Evolutionary conservation across 2,888 invertebrate genomes (phyloP).

Genomic region (Sarcophaga caerulescens): DNA sequence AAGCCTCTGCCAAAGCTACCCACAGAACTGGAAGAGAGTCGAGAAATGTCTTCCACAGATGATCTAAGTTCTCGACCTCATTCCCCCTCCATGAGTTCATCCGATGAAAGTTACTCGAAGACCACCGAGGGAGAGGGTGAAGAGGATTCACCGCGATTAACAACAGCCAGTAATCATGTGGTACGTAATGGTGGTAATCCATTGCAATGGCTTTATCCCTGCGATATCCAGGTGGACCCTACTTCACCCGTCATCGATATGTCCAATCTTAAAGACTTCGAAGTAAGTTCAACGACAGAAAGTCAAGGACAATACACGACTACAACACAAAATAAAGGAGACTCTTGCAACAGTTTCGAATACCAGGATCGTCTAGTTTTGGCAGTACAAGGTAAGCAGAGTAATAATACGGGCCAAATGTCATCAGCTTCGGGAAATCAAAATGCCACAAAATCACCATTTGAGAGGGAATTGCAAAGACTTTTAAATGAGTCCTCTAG

Average conservation of each 20-base stretch:
- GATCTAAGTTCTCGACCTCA: conserved; percentile 91
- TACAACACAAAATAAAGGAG: conserved; percentile 84
- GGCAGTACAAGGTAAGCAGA: conserved; percentile 71
- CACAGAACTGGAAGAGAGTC: conserved; percentile 80
- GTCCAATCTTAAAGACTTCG: conserved; percentile 80
- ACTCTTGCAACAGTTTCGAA: conserved; percentile 86
- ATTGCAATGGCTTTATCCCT: conserved; percentile 84
- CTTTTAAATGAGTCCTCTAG: conserved; percentile 85
- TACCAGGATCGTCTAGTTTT: conserved; percentile 81
- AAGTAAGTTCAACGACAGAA: conserved; percentile 81
- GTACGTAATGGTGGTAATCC: conserved; percentile 79
- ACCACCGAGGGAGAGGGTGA: conserved; percentile 87
- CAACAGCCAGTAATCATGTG: conserved; percentile 72
- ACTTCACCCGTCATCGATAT: conserved; percentile 79
- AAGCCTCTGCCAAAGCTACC: conserved; percentile 84
- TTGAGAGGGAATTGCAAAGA: conserved; percentile 90
- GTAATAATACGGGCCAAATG: conserved; percentile 69
- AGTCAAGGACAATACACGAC: conserved; percentile 83
- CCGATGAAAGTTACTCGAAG: conserved; percentile 91
- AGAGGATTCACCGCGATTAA: conserved; percentile 78
- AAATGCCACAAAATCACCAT: conserved; percentile 83
- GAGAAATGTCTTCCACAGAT: conserved; percentile 87
- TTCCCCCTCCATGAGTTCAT: conserved; percentile 91
- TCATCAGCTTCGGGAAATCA: conserved; percentile 17
- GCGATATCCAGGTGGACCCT: conserved; percentile 84